Conservation (phyloP, 2,113 vertebrate species). For the Grantiella picta region DNA sequence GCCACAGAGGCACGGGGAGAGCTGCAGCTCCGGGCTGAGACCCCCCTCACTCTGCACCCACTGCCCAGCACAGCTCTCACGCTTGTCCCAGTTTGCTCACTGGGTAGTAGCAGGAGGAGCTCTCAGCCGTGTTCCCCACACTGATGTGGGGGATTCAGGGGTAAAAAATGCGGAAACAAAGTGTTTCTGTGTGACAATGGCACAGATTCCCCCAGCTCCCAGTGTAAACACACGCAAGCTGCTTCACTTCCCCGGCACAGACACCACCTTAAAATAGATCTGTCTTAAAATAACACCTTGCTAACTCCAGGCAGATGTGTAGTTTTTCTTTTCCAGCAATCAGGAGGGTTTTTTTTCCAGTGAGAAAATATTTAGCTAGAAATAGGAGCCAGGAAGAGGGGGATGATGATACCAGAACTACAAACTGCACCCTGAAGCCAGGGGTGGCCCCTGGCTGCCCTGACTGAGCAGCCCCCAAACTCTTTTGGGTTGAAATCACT, state of each 20-base stretch:
- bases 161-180: not conserved
- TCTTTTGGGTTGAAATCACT: not conserved
- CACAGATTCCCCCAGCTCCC: not conserved
- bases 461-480: accelerated
- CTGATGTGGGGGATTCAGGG: accelerated
- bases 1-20: not conserved
- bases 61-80: not conserved
- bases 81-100: not conserved
- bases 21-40: not conserved
- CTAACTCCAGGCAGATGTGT: not conserved
- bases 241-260: not conserved
- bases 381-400: not conserved
- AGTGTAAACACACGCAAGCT: not conserved
- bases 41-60: accelerated
- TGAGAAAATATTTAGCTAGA: not conserved
- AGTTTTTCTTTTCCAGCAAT: not conserved
- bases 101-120: not conserved
- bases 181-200: not conserved
- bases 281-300: conserved; percentile 15
- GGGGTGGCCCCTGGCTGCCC: not conserved
- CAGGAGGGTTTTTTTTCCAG: not conserved
- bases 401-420: not conserved
- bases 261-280: not conserved
- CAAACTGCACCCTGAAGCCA: accelerated
- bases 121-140: not conserved